Percentiles rank a stretch among this genome's conserved stretches.
Evolutionary conservation across 2,888 invertebrate genomes (phyloP).

Genomic region (Cephus pygmeus): DNA sequence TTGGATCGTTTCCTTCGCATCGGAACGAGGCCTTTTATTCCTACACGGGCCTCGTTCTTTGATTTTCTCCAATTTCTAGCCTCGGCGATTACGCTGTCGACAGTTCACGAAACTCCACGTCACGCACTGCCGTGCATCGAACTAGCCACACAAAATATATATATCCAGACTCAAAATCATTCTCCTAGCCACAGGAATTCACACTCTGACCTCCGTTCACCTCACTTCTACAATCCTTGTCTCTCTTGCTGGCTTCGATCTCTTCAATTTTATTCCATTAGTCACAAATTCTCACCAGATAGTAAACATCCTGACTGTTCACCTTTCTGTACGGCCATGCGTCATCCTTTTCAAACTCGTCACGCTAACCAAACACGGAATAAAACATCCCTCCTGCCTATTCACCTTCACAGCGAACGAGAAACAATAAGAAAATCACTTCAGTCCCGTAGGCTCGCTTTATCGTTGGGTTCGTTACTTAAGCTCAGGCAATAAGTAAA

Average conservation of each 20-base stretch:
- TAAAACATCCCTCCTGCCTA: slow-evolving; percentile 12
- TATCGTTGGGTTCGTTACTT: neutral
- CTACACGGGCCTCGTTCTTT: slow-evolving; percentile 47
- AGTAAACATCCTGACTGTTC: neutral
- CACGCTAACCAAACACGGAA: neutral
- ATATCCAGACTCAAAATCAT: neutral
- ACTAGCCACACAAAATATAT: neutral
- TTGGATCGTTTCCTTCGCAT: slow-evolving; percentile 6
- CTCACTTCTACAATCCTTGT: neutral
- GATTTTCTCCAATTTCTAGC: neutral
- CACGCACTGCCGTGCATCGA: neutral
- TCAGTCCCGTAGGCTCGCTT: neutral
- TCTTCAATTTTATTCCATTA: neutral
- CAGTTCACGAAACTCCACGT: neutral
- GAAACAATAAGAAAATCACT: neutral
- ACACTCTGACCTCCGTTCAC: neutral
- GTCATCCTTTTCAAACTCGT: neutral
- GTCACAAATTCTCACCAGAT: neutral
- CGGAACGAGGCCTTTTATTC: neutral
- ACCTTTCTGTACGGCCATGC: neutral
- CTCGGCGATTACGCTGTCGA: neutral
- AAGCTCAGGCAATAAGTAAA: neutral
- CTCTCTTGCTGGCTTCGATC: neutral
- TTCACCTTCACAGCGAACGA: neutral
- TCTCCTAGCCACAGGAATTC: neutral